Conservation (phyloP, 2,888 invertebrate genomes). For the Callimorpha dominula region DNA sequence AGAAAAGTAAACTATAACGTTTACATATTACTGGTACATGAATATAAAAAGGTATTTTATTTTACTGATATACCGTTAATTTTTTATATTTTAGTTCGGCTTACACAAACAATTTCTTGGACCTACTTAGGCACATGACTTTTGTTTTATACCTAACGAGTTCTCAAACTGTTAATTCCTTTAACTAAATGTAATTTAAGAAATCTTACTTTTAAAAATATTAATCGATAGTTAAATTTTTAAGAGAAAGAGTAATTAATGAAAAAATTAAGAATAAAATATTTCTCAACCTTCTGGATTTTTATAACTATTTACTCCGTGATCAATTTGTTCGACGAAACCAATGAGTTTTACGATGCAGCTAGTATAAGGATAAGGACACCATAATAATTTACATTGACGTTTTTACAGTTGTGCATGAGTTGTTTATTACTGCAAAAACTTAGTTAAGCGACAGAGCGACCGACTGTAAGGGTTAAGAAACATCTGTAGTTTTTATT, state of each 20-base stretch:
- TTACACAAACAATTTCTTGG: no score
- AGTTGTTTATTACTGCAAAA: constrained; percentile 65
- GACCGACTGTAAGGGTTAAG: constrained; percentile 51
- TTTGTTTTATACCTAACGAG: no score
- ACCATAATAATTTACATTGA: constrained; percentile 51
- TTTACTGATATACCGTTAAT: background rate
- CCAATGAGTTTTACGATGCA: constrained; percentile 45
- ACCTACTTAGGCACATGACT: no score
- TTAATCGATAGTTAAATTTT: background rate
- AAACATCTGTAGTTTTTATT: constrained; percentile 54
- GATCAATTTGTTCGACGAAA: constrained; percentile 46
- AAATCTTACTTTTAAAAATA: background rate
- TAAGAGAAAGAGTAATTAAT: background rate
- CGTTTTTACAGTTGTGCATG: constrained; percentile 58
- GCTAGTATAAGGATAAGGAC: constrained; percentile 41
- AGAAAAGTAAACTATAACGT: background rate
- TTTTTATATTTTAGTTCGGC: background rate
- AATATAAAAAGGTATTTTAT: background rate
- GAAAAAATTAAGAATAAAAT: background rate
- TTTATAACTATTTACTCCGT: constrained; percentile 10
- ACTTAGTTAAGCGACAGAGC: constrained; percentile 52
- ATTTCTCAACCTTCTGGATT: constrained; percentile 11
- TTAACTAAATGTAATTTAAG: no score
- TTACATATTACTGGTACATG: background rate
- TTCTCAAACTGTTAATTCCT: no score